Percentiles rank a stretch among this genome's conserved stretches.
Conservation (phyloP, 23 tunicate species). For the Styela plicata region DNA sequence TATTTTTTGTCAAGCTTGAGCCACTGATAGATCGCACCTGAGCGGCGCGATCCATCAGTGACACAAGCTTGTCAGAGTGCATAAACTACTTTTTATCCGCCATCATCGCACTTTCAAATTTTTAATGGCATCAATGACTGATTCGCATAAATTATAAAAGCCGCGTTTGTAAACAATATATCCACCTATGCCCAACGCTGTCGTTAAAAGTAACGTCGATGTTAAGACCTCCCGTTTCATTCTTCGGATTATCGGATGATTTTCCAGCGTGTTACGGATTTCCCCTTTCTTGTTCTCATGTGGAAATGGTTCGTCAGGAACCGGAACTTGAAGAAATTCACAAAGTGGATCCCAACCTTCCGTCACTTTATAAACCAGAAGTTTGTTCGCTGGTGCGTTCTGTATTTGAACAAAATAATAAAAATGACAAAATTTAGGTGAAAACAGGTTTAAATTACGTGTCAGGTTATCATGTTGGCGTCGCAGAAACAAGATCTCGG, state of each 20-base stretch:
- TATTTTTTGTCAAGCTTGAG: too few species aligned
- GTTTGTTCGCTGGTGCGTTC: slow-evolving; percentile 34
- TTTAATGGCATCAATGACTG: not conserved
- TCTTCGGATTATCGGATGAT: not conserved
- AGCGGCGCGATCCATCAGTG: too few species aligned
- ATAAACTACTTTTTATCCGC: too few species aligned
- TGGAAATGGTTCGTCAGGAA: slow-evolving; percentile 28
- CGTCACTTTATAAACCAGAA: slow-evolving; percentile 19
- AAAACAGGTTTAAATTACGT: too few species aligned
- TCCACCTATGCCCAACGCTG: not conserved
- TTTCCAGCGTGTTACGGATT: slow-evolving; percentile 35
- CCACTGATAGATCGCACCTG: too few species aligned
- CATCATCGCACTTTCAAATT: too few species aligned
- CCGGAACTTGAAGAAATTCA: slow-evolving; percentile 20
- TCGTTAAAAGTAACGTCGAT: not conserved
- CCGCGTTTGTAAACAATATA: not conserved
- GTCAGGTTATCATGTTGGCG: too few species aligned
- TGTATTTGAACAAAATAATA: too few species aligned
- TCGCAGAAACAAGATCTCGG: too few species aligned
- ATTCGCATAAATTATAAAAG: not conserved
- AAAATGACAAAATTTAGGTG: too few species aligned
- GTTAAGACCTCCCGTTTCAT: not conserved
- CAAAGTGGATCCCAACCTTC: slow-evolving; percentile 52
- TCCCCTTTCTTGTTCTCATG: slow-evolving; percentile 32
- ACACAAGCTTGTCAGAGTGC: too few species aligned